These are phyloP conservation scores for Caiman crocodilus DNA, from an alignment of 2,797 vertebrate species.

Conservation along the genomic window DNA sequence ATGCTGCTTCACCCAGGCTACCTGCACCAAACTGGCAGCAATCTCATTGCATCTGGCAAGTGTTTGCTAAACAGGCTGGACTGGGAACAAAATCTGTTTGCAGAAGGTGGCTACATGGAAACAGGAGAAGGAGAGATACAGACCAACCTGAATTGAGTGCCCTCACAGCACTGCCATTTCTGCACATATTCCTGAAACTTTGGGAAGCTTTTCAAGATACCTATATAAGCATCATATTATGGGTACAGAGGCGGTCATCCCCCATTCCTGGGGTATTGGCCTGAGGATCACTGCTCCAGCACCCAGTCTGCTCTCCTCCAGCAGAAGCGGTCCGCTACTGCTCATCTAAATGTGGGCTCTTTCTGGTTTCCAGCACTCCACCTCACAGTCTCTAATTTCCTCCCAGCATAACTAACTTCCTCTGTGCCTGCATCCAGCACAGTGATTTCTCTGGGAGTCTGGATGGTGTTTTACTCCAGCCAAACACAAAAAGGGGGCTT, in stretches of 20 bases:
- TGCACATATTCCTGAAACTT: neutral
- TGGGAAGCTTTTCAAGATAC: rapidly evolving
- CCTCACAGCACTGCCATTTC: neutral
- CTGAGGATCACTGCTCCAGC: neutral
- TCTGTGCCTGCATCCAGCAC: neutral
- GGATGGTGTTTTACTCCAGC: neutral
- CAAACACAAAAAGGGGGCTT: neutral
- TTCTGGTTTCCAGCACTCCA: neutral
- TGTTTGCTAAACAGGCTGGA: conserved; percentile 74
- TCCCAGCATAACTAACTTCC: neutral
- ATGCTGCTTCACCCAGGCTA: neutral
- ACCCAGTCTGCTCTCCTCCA: neutral
- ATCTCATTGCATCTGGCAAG: conserved; percentile 14
- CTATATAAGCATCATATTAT: rapidly evolving
- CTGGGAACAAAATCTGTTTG: conserved; percentile 45
- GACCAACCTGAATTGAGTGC: neutral
- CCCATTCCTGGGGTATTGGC: no score
- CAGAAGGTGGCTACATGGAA: conserved; percentile 12
- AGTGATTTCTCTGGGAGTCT: neutral
- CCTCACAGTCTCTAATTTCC: neutral
- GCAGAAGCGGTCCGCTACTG: neutral
- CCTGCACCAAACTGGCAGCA: neutral
- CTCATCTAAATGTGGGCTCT: neutral
- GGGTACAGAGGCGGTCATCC: rapidly evolving
- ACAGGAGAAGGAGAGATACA: neutral